Evolutionary conservation across 2,888 invertebrate species (phyloP).

Genomic region (Erebia aethiops): DNA sequence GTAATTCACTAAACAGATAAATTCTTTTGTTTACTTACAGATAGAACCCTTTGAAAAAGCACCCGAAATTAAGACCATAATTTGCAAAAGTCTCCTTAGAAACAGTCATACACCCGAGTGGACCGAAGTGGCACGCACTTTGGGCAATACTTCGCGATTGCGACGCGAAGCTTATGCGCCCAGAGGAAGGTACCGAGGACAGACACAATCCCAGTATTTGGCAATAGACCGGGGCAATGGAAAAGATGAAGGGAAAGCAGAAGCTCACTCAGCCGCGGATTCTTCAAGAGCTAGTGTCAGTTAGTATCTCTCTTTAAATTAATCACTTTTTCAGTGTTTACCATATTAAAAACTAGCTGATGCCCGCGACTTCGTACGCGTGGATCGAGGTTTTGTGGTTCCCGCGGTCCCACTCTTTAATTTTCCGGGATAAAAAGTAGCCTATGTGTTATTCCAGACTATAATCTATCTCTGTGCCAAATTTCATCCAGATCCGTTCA

Average conservation of each 20-base stretch:
- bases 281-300: conserved; percentile 88
- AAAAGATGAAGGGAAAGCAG: conserved; percentile 89
- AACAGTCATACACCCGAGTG: conserved; percentile 31
- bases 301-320: conserved; percentile 63
- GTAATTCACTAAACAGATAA: not conserved
- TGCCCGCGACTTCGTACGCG: too few species aligned
- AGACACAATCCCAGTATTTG: conserved; percentile 93
- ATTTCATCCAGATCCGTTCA: too few species aligned
- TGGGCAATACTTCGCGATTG: conserved; percentile 44
- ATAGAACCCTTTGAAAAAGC: conserved; percentile 46
- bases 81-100: conserved; percentile 48
- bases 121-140: conserved; percentile 20
- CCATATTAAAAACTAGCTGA: too few species aligned
- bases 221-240: conserved; percentile 79
- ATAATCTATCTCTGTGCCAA: too few species aligned
- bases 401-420: too few species aligned
- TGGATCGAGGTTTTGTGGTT: too few species aligned
- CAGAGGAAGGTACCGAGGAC: conserved; percentile 85
- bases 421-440: too few species aligned
- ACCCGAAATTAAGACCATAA: conserved; percentile 41
- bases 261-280: conserved; percentile 90
- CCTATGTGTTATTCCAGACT: too few species aligned
- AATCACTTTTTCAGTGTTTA: too few species aligned
- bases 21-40: conserved; percentile 48
- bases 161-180: conserved; percentile 56